These are phyloP conservation scores for Hydrolagus affinis DNA, from an alignment of 2,113 vertebrate genomes.

Conservation along the genomic window DNA sequence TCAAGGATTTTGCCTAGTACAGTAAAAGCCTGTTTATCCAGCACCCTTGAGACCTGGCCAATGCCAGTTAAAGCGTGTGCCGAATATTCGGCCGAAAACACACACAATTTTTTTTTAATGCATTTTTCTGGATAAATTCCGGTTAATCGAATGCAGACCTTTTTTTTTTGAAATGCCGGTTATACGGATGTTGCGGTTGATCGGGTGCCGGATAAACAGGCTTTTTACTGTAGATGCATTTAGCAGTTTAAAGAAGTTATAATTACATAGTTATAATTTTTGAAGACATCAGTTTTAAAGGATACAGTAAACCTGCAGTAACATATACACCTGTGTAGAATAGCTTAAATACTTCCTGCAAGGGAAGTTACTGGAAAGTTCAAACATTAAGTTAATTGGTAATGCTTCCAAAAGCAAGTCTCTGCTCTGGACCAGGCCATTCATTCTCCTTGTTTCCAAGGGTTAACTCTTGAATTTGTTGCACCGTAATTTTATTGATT, in stretches of 20 bases:
- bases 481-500: not conserved
- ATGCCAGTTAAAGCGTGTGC: too few relatives aligned
- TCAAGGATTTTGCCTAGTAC: not conserved
- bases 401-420: slow-evolving; percentile 23
- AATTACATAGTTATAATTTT: not conserved
- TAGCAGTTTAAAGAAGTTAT: not conserved
- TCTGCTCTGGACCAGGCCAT: slow-evolving; percentile 3
- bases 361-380: not conserved
- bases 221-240: too few relatives aligned
- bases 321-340: not conserved
- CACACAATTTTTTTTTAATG: too few relatives aligned
- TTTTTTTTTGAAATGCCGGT: too few relatives aligned
- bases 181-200: too few relatives aligned
- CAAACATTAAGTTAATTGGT: not conserved
- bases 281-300: not conserved
- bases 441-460: slow-evolving; percentile 33
- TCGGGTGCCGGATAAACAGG: too few relatives aligned
- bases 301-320: not conserved
- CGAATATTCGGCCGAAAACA: too few relatives aligned
- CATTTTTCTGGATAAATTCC: too few relatives aligned
- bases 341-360: not conserved
- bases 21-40: too few relatives aligned
- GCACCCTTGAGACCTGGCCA: too few relatives aligned
- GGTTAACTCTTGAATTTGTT: not conserved
- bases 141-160: too few relatives aligned